These are phyloP conservation scores for Laspeyria flexula DNA, from an alignment of 2,888 invertebrate species.

Conservation along the genomic window DNA sequence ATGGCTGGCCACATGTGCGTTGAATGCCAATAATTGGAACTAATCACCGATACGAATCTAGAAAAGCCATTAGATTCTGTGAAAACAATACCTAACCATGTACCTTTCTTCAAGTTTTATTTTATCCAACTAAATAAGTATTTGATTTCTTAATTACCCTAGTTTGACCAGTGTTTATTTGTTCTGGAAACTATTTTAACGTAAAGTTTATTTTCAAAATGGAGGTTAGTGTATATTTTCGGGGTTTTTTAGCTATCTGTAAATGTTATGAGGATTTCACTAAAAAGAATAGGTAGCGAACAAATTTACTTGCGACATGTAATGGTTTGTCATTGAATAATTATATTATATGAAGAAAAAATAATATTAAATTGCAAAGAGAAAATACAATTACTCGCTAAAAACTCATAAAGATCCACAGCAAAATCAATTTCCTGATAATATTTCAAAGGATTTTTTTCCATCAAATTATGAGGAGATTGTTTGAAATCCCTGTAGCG, in stretches of 20 bases:
- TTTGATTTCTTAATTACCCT: slow-evolving; percentile 5
- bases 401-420: slow-evolving; percentile 19
- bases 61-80: slow-evolving; percentile 43
- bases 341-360: not conserved
- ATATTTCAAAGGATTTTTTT: slow-evolving; percentile 29
- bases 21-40: slow-evolving; percentile 70
- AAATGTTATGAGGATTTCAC: slow-evolving; percentile 2
- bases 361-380: not conserved
- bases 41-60: slow-evolving; percentile 58
- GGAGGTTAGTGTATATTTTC: not conserved
- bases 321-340: slow-evolving; percentile 4
- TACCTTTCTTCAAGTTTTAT: slow-evolving; percentile 6
- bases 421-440: slow-evolving; percentile 38
- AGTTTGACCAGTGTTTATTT: not conserved
- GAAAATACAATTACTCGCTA: slow-evolving; percentile 15
- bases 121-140: not conserved
- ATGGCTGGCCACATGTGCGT: slow-evolving; percentile 66
- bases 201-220: not conserved
- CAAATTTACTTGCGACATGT: slow-evolving; percentile 2
- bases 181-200: not conserved
- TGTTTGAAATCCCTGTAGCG: slow-evolving; percentile 49
- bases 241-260: not conserved
- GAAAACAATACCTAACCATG: slow-evolving; percentile 25
- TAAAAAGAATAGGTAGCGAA: slow-evolving; percentile 3
- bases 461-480: slow-evolving; percentile 32